These are phyloP conservation scores for Lysandra bellargus DNA, from an alignment of 2,888 invertebrate genomes.

Conservation along the genomic window DNA sequence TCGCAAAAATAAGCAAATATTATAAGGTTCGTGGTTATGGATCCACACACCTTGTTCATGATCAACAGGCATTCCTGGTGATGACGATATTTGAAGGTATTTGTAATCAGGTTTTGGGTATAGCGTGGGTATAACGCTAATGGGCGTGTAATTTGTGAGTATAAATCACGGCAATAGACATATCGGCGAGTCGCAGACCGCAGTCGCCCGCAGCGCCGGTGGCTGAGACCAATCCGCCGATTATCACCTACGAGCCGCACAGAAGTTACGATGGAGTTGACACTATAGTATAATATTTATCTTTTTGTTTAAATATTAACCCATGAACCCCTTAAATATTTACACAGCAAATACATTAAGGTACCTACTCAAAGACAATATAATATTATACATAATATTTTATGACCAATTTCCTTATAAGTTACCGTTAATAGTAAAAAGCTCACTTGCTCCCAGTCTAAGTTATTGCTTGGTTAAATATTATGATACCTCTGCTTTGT, in stretches of 20 bases:
- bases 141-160: slow-evolving; percentile 47
- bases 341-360: too few relatives aligned
- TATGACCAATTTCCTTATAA: too few relatives aligned
- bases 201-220: slow-evolving; percentile 57
- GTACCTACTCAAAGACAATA: too few relatives aligned
- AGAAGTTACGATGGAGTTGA: slow-evolving; percentile 44
- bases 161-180: slow-evolving; percentile 57
- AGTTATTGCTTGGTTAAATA: too few relatives aligned
- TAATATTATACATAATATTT: too few relatives aligned
- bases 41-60: background rate
- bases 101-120: background rate
- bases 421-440: too few relatives aligned
- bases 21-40: background rate
- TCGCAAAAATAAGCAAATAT: too few relatives aligned
- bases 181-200: slow-evolving; percentile 39
- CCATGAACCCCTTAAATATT: too few relatives aligned
- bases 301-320: too few relatives aligned
- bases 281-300: slow-evolving; percentile 32
- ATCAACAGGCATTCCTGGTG: background rate
- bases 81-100: background rate
- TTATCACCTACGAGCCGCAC: slow-evolving; percentile 66
- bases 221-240: slow-evolving; percentile 60
- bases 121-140: background rate
- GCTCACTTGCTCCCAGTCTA: too few relatives aligned
- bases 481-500: too few relatives aligned